Evolutionary conservation across 1,140 invertebrate species (phyloP).

Genomic region (Pogonomyrmex barbatus): DNA sequence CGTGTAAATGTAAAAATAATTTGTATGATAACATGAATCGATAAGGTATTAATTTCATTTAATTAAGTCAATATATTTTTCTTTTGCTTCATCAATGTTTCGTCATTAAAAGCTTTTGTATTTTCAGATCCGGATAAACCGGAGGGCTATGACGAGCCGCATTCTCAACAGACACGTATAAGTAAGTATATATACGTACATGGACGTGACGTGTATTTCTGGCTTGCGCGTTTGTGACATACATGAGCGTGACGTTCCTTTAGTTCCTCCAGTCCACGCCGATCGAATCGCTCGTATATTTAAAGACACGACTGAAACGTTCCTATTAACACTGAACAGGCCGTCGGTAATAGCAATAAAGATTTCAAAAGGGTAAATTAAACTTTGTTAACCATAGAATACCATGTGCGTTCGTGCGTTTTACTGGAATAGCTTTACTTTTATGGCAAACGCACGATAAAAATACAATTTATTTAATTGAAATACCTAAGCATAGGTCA

Average conservation of each 20-base stretch:
- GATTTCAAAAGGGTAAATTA: slow-evolving; percentile 23
- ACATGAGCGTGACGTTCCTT: slow-evolving; percentile 42
- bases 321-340: slow-evolving; percentile 23
- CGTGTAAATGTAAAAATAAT: slow-evolving; percentile 5
- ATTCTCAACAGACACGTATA: slow-evolving; percentile 84
- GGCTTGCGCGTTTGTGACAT: slow-evolving; percentile 33
- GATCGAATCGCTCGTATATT: slow-evolving; percentile 60
- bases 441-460: background rate
- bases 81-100: background rate
- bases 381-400: slow-evolving; percentile 9
- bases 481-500: slow-evolving; percentile 3
- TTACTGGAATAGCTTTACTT: background rate
- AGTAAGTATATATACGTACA: slow-evolving; percentile 79
- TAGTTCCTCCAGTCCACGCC: slow-evolving; percentile 47
- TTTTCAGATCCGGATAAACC: slow-evolving; percentile 83
- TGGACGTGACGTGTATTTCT: slow-evolving; percentile 60
- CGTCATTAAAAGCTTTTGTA: slow-evolving; percentile 30
- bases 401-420: background rate
- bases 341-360: background rate
- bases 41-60: background rate
- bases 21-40: background rate
- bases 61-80: background rate
- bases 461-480: slow-evolving; percentile 17
- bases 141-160: slow-evolving; percentile 83
- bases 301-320: slow-evolving; percentile 37